Percentiles rank a stretch among this genome's conserved stretches.
phyloP scores from a whole-genome alignment of 2,888 invertebrate genomes.

The Aphodius granarius region DNA sequence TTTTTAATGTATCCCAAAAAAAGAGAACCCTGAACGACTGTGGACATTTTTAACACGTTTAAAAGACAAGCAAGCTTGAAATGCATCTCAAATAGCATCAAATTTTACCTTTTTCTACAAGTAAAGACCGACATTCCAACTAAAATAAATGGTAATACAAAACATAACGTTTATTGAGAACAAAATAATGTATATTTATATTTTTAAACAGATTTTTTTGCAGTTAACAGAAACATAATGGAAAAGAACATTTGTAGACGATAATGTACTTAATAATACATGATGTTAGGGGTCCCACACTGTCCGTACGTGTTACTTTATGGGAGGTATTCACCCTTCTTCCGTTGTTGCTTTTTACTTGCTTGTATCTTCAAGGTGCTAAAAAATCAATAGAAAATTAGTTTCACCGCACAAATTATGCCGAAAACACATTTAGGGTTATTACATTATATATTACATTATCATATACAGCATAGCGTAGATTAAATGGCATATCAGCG shows the following conservation, averaged over 20 bases:
- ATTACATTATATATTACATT: not conserved
- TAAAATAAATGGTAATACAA: not conserved
- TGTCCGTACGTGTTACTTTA: not conserved
- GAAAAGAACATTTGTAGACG: not conserved
- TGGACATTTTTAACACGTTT: too few relatives aligned
- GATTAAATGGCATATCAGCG: conserved; percentile 6
- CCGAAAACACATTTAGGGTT: not conserved
- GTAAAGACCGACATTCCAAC: too few relatives aligned
- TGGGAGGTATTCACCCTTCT: not conserved
- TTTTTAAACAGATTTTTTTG: not conserved
- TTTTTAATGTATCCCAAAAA: too few relatives aligned
- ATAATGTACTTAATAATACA: not conserved
- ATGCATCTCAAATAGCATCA: too few relatives aligned
- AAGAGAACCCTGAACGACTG: too few relatives aligned
- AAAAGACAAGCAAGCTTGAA: too few relatives aligned
- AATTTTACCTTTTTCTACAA: too few relatives aligned
- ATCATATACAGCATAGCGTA: not conserved
- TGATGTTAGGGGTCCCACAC: not conserved
- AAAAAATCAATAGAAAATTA: not conserved
- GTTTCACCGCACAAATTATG: not conserved
- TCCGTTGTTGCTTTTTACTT: not conserved
- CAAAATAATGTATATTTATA: not conserved
- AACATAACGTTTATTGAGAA: not conserved
- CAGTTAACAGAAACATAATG: not conserved
- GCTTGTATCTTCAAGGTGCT: not conserved